A percentile compares a stretch with the other conserved stretches of the same genome.
Conservation (phyloP, 1,140 invertebrate genomes). For the Drosophila sucinea region DNA sequence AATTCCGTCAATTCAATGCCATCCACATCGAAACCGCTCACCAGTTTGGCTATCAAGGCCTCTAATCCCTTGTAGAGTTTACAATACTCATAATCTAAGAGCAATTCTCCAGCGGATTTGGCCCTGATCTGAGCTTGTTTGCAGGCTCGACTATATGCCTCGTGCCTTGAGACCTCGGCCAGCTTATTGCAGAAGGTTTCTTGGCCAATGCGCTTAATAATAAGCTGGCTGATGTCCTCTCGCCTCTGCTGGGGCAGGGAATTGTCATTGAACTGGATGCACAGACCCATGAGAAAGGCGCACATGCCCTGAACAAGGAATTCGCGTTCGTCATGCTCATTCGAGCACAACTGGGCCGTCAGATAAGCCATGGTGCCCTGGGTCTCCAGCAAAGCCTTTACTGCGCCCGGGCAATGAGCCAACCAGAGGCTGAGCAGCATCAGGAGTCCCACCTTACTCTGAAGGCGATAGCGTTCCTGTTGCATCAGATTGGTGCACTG, state of each 20-base stretch:
- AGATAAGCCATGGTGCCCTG: constrained; percentile 94
- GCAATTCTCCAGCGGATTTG: constrained; percentile 90
- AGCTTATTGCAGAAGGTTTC: constrained; percentile 95
- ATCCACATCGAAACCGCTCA: constrained; percentile 76
- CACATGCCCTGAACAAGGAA: constrained; percentile 95
- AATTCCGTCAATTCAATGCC: constrained; percentile 84
- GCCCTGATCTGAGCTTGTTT: constrained; percentile 96
- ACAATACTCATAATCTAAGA: constrained; percentile 98
- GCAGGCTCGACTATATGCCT: constrained; percentile 94
- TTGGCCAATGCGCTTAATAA: constrained; percentile 95
- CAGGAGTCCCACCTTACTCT: constrained; percentile 95
- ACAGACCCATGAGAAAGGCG: constrained; percentile 96
- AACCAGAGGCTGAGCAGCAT: constrained; percentile 96
- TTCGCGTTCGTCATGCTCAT: constrained; percentile 94
- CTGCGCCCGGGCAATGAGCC: constrained; percentile 91
- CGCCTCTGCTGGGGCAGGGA: constrained; percentile 91
- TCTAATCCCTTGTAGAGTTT: constrained; percentile 92
- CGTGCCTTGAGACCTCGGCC: constrained; percentile 93
- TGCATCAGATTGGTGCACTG: constrained; percentile 93
- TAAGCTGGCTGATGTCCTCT: constrained; percentile 91
- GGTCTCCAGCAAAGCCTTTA: constrained; percentile 92
- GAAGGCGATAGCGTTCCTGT: constrained; percentile 91
- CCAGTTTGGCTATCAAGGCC: constrained; percentile 78
- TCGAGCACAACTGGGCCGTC: constrained; percentile 90
- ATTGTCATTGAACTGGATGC: constrained; percentile 96